Percentiles rank a stretch among this genome's conserved stretches.
These are phyloP conservation scores for Dendronephthya gigantea DNA, from an alignment of 64 coral and sea anemone genomes.

Conservation along the genomic window DNA sequence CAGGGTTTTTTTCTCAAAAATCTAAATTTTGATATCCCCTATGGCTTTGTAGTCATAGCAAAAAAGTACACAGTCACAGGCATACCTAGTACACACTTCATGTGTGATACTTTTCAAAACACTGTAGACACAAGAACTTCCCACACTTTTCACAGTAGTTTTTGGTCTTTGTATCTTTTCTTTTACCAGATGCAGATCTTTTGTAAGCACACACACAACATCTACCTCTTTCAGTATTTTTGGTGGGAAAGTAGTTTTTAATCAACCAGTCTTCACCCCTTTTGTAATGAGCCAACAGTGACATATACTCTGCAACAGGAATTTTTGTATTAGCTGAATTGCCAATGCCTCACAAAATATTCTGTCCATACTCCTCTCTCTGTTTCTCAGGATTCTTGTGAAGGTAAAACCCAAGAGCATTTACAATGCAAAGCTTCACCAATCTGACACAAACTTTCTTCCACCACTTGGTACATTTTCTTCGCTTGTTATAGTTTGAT, in stretches of 20 bases:
- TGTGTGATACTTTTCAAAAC: not conserved
- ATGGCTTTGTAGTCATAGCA: no score
- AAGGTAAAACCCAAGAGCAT: not conserved
- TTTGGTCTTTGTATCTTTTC: slow-evolving; percentile 4
- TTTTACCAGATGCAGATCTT: not conserved
- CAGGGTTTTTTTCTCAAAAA: no score
- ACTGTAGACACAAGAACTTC: not conserved
- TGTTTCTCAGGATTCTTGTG: not conserved
- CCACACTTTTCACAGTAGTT: not conserved
- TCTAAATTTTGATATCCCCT: no score
- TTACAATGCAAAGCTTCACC: not conserved
- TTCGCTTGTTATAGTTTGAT: not conserved
- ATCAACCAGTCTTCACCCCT: not conserved
- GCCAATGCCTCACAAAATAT: not conserved
- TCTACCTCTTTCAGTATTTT: not conserved
- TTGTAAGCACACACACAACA: not conserved
- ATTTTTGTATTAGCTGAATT: not conserved
- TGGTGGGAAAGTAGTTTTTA: not conserved
- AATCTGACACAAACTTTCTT: not conserved
- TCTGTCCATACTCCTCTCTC: not conserved
- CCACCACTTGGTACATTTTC: not conserved
- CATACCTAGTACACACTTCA: not conserved
- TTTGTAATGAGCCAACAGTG: not conserved
- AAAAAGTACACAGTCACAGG: no score
- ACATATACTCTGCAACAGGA: not conserved